Evolutionary conservation across 2,797 vertebrate species (phyloP).

Genomic region (Loris lydekkerianus): DNA sequence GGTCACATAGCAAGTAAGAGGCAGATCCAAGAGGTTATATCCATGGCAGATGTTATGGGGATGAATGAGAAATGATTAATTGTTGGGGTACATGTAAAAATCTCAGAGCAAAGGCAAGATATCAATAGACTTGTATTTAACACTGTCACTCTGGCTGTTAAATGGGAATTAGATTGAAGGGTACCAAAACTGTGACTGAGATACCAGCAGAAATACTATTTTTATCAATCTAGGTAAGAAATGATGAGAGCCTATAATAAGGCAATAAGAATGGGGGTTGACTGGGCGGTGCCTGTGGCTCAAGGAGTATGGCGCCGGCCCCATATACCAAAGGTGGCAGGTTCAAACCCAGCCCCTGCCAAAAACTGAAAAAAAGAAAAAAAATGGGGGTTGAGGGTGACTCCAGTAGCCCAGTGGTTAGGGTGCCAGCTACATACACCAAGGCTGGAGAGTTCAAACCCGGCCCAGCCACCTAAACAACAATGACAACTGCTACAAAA

Average conservation of each 20-base stretch:
- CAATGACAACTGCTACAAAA: no score
- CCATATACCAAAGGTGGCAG: no score
- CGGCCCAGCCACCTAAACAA: no score
- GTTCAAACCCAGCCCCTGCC: no score
- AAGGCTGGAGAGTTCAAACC: no score
- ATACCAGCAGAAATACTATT: not conserved
- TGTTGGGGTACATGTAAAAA: not conserved
- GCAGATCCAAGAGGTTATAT: conserved; percentile 5
- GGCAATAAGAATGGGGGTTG: not conserved
- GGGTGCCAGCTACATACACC: no score
- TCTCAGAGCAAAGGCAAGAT: conserved; percentile 10
- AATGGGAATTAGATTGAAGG: not conserved
- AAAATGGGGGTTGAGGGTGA: no score
- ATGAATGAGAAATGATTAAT: conserved; percentile 11
- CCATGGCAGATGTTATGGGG: not conserved
- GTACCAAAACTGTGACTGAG: not conserved
- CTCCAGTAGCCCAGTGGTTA: no score
- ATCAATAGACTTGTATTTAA: conserved; percentile 8
- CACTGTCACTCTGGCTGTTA: conserved; percentile 2
- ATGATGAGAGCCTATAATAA: conserved; percentile 15
- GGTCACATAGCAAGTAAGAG: conserved; percentile 9
- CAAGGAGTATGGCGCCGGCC: no score
- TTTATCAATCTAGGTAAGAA: conserved; percentile 15
- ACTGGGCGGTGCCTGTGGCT: no score
- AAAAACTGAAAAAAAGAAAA: no score